Conservation (phyloP, 2,113 vertebrate species). For the Numenius arquata region DNA sequence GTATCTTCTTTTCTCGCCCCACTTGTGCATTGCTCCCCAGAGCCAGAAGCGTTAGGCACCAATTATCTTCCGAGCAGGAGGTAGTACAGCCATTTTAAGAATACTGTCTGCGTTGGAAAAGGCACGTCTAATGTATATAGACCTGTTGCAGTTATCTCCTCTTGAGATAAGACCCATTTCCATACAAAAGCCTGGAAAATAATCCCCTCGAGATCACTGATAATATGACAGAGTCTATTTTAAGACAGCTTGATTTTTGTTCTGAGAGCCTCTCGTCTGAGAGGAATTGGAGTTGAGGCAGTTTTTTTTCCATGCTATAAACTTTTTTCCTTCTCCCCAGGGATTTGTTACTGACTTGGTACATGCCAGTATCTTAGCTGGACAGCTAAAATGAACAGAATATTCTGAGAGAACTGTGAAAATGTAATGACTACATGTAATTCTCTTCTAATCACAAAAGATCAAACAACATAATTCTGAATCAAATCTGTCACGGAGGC, state of each 20-base stretch:
- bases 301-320: neutral
- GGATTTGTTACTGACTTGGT: neutral
- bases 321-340: neutral
- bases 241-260: slow-evolving; percentile 27
- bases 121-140: neutral
- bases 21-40: neutral
- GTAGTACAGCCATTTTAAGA: neutral
- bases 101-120: neutral
- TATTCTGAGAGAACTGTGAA: neutral
- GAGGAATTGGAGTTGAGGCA: neutral
- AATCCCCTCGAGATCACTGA: neutral
- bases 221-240: slow-evolving; percentile 14
- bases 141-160: slow-evolving; percentile 4
- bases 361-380: neutral
- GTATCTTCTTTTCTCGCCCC: neutral
- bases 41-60: neutral
- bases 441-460: neutral
- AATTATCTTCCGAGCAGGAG: neutral
- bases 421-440: neutral
- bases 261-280: neutral
- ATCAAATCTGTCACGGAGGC: neutral
- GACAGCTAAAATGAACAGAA: neutral
- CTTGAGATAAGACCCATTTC: slow-evolving; percentile 33
- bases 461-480: neutral
- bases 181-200: slow-evolving; percentile 13